These are phyloP conservation scores for Podilymbus podiceps DNA, from an alignment of 2,113 vertebrate genomes.

Conservation along the genomic window DNA sequence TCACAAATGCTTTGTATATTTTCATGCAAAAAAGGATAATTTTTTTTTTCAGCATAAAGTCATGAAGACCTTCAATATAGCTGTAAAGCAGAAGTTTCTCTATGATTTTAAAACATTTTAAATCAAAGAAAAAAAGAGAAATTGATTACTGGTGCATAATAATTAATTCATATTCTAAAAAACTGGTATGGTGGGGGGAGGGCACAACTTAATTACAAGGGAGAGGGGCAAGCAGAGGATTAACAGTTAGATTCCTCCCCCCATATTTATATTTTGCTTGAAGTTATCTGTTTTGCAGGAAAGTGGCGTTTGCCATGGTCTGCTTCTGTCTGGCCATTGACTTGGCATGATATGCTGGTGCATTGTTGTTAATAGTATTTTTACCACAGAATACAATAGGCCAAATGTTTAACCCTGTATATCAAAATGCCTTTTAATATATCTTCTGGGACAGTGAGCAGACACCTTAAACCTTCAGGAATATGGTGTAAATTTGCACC, in stretches of 20 bases:
- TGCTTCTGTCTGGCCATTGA: neutral
- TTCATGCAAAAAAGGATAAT: neutral
- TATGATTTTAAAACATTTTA: neutral
- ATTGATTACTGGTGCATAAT: neutral
- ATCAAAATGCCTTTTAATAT: neutral
- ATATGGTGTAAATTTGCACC: neutral
- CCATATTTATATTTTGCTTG: neutral
- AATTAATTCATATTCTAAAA: neutral
- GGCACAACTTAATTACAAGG: neutral
- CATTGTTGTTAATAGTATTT: neutral
- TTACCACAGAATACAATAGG: neutral
- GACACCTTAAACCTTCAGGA: neutral
- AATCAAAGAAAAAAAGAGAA: neutral
- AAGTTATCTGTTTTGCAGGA: neutral
- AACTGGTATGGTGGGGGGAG: neutral
- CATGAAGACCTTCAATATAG: neutral
- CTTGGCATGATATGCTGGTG: neutral
- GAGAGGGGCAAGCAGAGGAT: neutral
- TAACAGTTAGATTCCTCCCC: neutral
- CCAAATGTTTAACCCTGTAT: neutral
- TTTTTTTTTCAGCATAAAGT: neutral
- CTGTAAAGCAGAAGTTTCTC: neutral
- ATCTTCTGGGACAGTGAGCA: neutral
- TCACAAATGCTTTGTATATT: neutral
- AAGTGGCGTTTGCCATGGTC: neutral